phyloP scores from a whole-genome alignment of 1,140 invertebrate species.

The Drosophila hydei region DNA sequence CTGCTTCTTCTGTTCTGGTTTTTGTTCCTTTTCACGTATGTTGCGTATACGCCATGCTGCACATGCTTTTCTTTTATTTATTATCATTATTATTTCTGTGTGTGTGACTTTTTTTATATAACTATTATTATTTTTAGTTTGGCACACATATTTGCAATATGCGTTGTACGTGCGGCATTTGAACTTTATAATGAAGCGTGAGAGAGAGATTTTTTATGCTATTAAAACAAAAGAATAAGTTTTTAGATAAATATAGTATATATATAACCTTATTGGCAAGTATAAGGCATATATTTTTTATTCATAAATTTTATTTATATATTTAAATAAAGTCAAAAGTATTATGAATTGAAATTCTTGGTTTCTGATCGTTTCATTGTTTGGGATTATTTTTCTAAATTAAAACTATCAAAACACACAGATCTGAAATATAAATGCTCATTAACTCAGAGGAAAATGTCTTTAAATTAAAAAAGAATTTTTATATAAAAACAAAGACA shows the following conservation, averaged over 20 bases:
- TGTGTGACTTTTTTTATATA: slow-evolving; percentile 28
- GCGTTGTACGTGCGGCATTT: slow-evolving; percentile 4
- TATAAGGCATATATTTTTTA: too few relatives aligned
- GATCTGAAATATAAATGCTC: too few relatives aligned
- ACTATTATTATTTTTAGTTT: slow-evolving; percentile 59
- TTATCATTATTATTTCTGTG: slow-evolving; percentile 28
- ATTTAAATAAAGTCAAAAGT: too few relatives aligned
- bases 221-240: neutral
- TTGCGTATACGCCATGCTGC: slow-evolving; percentile 68
- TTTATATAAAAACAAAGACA: neutral
- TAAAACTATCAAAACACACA: too few relatives aligned
- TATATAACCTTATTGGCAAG: too few relatives aligned
- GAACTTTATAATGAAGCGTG: slow-evolving; percentile 18
- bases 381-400: too few relatives aligned
- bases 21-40: slow-evolving; percentile 7
- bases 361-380: too few relatives aligned
- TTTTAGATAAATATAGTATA: neutral
- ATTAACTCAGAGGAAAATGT: too few relatives aligned
- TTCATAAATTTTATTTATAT: too few relatives aligned
- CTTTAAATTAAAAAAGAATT: neutral
- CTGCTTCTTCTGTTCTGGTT: neutral
- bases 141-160: slow-evolving; percentile 2
- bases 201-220: neutral
- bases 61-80: slow-evolving; percentile 44
- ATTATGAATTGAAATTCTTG: too few relatives aligned